These are phyloP conservation scores for Apogon hyalosoma DNA, from an alignment of 2,797 vertebrate species.

Conservation along the genomic window DNA sequence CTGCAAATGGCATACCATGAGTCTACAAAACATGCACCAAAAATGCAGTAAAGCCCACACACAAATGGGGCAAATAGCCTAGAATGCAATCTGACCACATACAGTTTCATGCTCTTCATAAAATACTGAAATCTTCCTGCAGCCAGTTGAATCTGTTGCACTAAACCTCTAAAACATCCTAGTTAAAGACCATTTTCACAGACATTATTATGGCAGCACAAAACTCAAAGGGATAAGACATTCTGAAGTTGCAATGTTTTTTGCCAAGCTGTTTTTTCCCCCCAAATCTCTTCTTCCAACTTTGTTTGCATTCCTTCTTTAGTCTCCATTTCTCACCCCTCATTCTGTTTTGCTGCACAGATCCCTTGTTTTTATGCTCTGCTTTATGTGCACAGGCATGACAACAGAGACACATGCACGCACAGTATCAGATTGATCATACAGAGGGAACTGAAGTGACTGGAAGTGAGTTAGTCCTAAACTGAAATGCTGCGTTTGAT, in stretches of 20 bases:
- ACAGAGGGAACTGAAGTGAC: conserved; percentile 12
- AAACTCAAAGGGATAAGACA: conserved; percentile 31
- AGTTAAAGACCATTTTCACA: conserved; percentile 40
- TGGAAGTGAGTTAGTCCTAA: conserved; percentile 28
- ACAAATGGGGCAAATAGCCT: conserved; percentile 27
- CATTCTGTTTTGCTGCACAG: conserved; percentile 67
- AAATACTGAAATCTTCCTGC: conserved; percentile 13
- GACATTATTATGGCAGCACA: conserved; percentile 45
- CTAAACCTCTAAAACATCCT: conserved; percentile 31
- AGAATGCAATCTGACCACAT: conserved; percentile 40
- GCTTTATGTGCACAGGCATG: conserved; percentile 30
- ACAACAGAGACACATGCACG: conserved; percentile 40
- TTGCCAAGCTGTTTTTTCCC: conserved; percentile 33
- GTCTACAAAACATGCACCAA: conserved; percentile 44
- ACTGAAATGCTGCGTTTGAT: conserved; percentile 19
- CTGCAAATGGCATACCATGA: not conserved
- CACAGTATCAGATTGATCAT: conserved; percentile 32
- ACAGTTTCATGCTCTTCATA: conserved; percentile 24
- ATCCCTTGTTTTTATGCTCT: conserved; percentile 45
- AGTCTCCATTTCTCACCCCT: conserved; percentile 63
- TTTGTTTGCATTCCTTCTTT: conserved; percentile 72
- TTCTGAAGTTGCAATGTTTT: conserved; percentile 48
- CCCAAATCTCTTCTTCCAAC: conserved; percentile 66
- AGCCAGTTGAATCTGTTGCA: conserved; percentile 3
- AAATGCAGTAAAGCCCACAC: conserved; percentile 20